These are phyloP conservation scores for Tragelaphus buxtoni DNA, from an alignment of 2,113 vertebrate genomes.

Conservation along the genomic window DNA sequence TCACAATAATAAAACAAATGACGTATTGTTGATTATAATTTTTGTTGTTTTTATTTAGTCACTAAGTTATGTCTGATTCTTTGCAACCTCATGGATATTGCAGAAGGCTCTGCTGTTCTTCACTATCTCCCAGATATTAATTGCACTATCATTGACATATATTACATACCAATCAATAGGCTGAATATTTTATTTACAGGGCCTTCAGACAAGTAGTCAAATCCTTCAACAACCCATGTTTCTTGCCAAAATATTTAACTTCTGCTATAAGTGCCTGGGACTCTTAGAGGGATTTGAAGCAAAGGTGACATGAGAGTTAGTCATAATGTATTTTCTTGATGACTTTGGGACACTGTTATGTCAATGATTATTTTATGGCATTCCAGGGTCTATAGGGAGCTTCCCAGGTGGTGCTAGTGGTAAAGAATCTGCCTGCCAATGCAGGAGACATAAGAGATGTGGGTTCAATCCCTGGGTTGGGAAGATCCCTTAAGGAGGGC, in stretches of 20 bases:
- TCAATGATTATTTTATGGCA: neutral
- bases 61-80: neutral
- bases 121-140: neutral
- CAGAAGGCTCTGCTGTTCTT: neutral
- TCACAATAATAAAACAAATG: neutral
- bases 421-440: neutral
- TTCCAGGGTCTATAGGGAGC: neutral
- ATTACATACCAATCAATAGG: neutral
- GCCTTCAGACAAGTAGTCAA: neutral
- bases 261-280: neutral
- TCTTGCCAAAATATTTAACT: neutral
- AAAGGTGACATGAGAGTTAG: neutral
- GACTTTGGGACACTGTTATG: neutral
- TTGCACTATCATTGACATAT: neutral
- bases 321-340: neutral
- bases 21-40: neutral
- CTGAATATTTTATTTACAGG: neutral
- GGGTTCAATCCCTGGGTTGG: neutral
- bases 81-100: neutral
- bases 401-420: neutral
- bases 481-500: neutral
- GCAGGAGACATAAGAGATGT: neutral
- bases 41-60: neutral
- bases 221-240: neutral
- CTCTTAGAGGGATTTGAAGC: neutral